A percentile compares a stretch with the other conserved stretches of the same genome.
phyloP scores from a whole-genome alignment of 2,113 vertebrate species.

The Sapayoa aenigma region DNA sequence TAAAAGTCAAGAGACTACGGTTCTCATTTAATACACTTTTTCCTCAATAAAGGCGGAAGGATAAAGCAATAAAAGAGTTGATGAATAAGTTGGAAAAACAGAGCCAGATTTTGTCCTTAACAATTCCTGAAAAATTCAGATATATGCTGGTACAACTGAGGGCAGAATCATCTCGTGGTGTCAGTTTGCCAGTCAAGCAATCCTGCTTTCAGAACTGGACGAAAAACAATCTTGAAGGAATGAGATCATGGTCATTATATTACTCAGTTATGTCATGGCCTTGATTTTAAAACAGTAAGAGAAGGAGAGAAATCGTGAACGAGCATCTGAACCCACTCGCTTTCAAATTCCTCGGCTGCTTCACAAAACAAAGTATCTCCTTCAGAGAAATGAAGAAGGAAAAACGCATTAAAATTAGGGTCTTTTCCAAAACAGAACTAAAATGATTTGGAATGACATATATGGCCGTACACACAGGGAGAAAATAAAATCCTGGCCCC shows the following conservation, averaged over 20 bases:
- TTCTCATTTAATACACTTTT: neutral
- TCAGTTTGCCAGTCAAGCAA: slow-evolving; percentile 66
- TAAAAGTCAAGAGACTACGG: neutral
- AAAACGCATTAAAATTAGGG: slow-evolving; percentile 38
- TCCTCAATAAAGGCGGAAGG: neutral
- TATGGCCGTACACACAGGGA: slow-evolving; percentile 30
- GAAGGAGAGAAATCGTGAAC: slow-evolving; percentile 19
- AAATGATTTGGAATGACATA: slow-evolving; percentile 36
- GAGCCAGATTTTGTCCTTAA: neutral
- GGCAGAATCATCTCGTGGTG: slow-evolving; percentile 9
- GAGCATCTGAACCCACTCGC: neutral
- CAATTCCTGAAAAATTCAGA: slow-evolving; percentile 43
- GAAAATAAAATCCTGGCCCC: slow-evolving; percentile 56
- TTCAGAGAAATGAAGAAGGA: slow-evolving; percentile 27
- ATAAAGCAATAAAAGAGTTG: slow-evolving; percentile 7
- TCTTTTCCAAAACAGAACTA: slow-evolving; percentile 42
- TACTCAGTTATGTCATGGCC: slow-evolving; percentile 60
- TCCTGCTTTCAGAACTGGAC: slow-evolving; percentile 54
- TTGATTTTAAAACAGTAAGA: slow-evolving; percentile 58
- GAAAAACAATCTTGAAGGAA: slow-evolving; percentile 63
- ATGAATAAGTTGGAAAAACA: slow-evolving; percentile 39
- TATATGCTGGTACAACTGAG: slow-evolving; percentile 9
- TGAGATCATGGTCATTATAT: slow-evolving; percentile 65
- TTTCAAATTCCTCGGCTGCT: slow-evolving; percentile 46
- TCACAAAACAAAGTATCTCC: slow-evolving; percentile 47